Percentiles rank a stretch among this genome's conserved stretches.
These are phyloP conservation scores for Lithobius niger DNA, from an alignment of 1,140 invertebrate genomes.

Conservation along the genomic window DNA sequence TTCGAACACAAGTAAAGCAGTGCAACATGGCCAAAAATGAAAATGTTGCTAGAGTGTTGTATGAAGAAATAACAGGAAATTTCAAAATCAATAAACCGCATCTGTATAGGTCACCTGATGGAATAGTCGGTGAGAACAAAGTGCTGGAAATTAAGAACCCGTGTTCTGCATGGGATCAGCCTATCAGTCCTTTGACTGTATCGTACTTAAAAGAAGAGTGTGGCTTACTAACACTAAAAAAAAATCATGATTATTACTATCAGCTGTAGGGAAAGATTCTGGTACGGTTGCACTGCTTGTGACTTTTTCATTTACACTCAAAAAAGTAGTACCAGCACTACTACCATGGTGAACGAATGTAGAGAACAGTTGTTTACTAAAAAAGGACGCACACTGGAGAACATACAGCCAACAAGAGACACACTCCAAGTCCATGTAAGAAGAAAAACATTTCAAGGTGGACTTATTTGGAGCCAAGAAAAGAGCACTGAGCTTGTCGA, in stretches of 20 bases:
- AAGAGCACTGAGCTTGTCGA: too few species aligned
- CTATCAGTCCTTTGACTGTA: not conserved
- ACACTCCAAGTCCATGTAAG: too few species aligned
- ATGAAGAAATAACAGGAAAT: not conserved
- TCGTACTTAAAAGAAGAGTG: not conserved
- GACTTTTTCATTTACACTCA: not conserved
- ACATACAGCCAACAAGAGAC: too few species aligned
- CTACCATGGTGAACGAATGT: too few species aligned
- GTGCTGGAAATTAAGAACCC: not conserved
- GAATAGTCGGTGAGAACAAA: not conserved
- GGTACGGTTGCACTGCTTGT: too few species aligned
- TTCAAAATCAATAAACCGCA: not conserved
- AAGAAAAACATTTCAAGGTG: too few species aligned
- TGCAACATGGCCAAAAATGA: not conserved
- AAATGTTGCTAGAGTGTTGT: not conserved
- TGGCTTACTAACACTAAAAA: too few species aligned
- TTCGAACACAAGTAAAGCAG: too few species aligned
- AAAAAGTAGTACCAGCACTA: too few species aligned
- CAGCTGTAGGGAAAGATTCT: not conserved
- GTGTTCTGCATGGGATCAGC: not conserved
- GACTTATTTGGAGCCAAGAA: too few species aligned
- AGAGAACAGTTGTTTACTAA: too few species aligned
- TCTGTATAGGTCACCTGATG: not conserved
- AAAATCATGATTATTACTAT: not conserved
- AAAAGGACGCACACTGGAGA: too few species aligned